phyloP scores from a whole-genome alignment of 1,140 invertebrate genomes.

The Tribolium castaneum region DNA sequence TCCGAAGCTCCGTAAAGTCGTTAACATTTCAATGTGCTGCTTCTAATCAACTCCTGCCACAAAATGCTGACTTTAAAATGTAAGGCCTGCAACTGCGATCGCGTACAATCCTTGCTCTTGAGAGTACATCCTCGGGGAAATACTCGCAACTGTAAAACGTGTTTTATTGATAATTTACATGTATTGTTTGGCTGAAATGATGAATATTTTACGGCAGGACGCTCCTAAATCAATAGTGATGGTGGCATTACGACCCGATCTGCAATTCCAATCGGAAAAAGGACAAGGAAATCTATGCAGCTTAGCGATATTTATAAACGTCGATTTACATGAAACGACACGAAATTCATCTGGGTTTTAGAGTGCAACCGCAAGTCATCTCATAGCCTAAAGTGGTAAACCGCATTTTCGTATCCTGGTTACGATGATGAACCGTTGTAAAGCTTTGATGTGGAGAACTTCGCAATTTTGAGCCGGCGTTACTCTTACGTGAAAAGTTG shows the following conservation, averaged over 20 bases:
- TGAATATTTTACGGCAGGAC: background rate
- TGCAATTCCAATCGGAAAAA: background rate
- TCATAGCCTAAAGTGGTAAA: background rate
- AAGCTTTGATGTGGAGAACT: background rate
- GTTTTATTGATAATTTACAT: constrained; percentile 25
- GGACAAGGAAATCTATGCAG: background rate
- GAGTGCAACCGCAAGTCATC: background rate
- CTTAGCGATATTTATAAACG: background rate
- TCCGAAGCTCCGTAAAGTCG: constrained; percentile 16
- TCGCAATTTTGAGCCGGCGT: background rate
- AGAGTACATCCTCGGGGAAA: background rate
- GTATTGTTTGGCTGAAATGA: background rate
- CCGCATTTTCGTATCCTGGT: background rate
- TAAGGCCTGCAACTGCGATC: background rate
- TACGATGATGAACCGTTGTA: background rate
- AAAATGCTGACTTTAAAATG: constrained; percentile 12
- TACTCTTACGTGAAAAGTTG: background rate
- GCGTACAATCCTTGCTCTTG: background rate
- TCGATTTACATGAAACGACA: background rate
- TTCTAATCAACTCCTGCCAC: constrained; percentile 2
- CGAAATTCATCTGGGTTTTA: background rate
- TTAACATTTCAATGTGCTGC: constrained; percentile 25
- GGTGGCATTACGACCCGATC: background rate
- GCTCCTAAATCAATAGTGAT: background rate
- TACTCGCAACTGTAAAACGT: constrained; percentile 6